Evolutionary conservation across 2,113 vertebrate species (phyloP), one percentile per base, ranked within the genome.

Genomic region (Xiphias gladius): DNA sequence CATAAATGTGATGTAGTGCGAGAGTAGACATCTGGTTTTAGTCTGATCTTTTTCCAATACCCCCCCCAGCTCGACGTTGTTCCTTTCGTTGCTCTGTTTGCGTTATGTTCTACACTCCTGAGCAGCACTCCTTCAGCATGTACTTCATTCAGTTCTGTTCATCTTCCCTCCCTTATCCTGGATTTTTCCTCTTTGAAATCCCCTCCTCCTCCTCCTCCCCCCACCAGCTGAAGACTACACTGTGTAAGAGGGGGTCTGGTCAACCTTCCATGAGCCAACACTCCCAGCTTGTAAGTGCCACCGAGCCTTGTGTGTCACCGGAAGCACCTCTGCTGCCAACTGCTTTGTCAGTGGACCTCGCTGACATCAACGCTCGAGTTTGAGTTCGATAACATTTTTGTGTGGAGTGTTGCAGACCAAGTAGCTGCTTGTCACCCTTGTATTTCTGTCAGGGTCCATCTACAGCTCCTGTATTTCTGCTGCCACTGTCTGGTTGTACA

Each of bases 171-270:
- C 46, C 12, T 58, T 43, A n/a, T 32, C 43, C 50, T 58, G 3
- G 5, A 14, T 28, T 52, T 11, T 48, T 62, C 8, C 3, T 35
- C 6, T 35, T 35, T 35, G 3, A 35, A 35, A 4, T 35, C 6
- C 32, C 32, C 32, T 35, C 12, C 39, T 39, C 13, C 6, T 68
- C 19, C 52, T 71, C 67, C 65, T 74, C 39, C 70, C 41, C 50
- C 32, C 46, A 20, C 65, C 79, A 93, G 93, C 79, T 94, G 89
- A 94, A 92, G 93, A 87, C 69, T 1, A 79, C 93, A 52, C 85
- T 94, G 83, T 86, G 81, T 91, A 88, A 67, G 80, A 86, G 88
- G 84, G 80, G 65, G 46, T 80, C 89, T 73, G 80, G 19, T 78
- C 89, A 82, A 24, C 78, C 90, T 72, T 13, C 84, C 79, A 64